Conservation (phyloP, 2,888 invertebrate species). For the Dinocampus coccinellae region DNA sequence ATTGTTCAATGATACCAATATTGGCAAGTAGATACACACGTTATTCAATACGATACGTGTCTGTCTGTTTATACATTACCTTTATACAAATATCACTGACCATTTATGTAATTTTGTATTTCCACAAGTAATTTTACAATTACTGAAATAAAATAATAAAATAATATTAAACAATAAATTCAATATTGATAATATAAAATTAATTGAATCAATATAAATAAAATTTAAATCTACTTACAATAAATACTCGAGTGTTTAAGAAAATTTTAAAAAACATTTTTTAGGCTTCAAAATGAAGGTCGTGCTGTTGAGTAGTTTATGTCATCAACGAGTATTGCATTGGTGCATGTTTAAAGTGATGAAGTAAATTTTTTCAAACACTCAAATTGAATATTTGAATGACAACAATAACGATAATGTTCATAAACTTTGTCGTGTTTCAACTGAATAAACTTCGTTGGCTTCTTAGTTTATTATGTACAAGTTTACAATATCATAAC, state of each 20-base stretch:
- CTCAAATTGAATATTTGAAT: background rate
- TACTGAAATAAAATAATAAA: too few relatives aligned
- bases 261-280: background rate
- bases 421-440: background rate
- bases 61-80: too few relatives aligned
- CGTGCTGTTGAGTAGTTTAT: background rate
- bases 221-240: background rate
- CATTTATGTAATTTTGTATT: too few relatives aligned
- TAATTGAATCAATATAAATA: background rate
- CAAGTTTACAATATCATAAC: background rate
- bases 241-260: background rate
- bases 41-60: conserved; percentile 31
- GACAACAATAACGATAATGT: background rate
- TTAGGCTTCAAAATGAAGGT: background rate
- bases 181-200: background rate
- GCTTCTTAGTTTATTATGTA: background rate
- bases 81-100: too few relatives aligned
- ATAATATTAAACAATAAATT: too few relatives aligned
- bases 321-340: background rate
- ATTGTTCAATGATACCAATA: conserved; percentile 26
- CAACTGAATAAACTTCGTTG: background rate
- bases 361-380: too few relatives aligned
- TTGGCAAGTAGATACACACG: conserved; percentile 16
- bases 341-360: too few relatives aligned
- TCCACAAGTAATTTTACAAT: too few relatives aligned